Conservation (phyloP, 2,113 vertebrate genomes). For the Platysternon megacephalum region DNA sequence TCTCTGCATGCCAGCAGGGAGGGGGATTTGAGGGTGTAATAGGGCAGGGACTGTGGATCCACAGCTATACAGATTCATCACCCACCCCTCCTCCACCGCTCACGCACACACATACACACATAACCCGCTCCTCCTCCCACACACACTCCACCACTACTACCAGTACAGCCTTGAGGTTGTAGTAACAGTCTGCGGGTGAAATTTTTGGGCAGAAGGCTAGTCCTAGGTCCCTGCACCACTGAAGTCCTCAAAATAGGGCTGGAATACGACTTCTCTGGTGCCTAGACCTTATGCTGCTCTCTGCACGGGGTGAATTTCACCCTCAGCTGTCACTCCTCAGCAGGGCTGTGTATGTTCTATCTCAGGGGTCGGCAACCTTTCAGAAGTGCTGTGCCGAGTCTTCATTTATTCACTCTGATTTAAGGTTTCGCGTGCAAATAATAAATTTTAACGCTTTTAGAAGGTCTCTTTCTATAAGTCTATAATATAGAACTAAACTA, state of each 20-base stretch:
- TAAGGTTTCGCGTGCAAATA: too few relatives aligned
- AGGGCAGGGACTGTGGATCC: not conserved
- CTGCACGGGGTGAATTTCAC: not conserved
- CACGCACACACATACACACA: not conserved
- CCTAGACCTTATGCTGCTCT: not conserved
- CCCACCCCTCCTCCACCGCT: not conserved
- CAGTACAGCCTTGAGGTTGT: not conserved
- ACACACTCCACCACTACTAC: not conserved
- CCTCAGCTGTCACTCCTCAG: slow-evolving; percentile 32
- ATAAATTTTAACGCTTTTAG: too few relatives aligned
- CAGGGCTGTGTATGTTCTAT: not conserved
- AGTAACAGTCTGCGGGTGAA: not conserved
- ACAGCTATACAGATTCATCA: not conserved
- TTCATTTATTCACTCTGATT: too few relatives aligned
- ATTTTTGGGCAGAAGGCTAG: not conserved
- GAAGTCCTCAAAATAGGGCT: not conserved
- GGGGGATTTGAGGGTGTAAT: not conserved
- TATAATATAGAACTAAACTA: too few relatives aligned
- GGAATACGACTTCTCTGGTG: not conserved
- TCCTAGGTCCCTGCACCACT: not conserved
- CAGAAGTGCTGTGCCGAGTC: too few relatives aligned
- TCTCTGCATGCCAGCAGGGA: not conserved
- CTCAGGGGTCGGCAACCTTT: too few relatives aligned
- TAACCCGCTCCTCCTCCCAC: too few relatives aligned
- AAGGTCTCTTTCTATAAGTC: too few relatives aligned